A percentile compares a stretch with the other conserved stretches of the same genome.
phyloP scores from a whole-genome alignment of 2,113 vertebrate species.

The Fukomys damarensis region DNA sequence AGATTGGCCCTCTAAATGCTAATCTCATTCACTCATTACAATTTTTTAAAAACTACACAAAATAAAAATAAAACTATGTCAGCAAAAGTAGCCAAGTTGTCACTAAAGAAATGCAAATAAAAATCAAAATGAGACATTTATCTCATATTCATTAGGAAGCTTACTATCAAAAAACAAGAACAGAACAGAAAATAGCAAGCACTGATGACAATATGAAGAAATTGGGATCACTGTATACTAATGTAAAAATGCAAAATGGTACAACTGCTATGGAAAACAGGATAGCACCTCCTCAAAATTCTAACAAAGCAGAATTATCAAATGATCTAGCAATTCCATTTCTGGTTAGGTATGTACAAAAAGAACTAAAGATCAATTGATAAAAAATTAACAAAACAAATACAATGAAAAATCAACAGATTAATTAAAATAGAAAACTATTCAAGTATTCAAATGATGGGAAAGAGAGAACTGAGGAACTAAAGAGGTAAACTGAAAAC shows the following conservation, averaged over 20 bases:
- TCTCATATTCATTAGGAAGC: background rate
- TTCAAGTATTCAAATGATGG: constrained; percentile 6
- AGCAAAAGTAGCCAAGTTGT: background rate
- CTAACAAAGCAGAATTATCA: constrained; percentile 2
- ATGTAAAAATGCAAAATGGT: background rate
- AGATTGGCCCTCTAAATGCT: background rate
- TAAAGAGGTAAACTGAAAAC: background rate
- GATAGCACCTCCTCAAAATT: background rate
- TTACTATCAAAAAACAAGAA: background rate
- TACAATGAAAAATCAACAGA: background rate
- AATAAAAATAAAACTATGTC: background rate
- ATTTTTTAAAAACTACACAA: background rate
- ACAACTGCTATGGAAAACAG: background rate
- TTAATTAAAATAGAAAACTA: constrained; percentile 17
- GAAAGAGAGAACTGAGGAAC: background rate
- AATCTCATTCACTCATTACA: background rate
- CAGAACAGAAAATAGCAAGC: background rate
- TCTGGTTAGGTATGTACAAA: background rate
- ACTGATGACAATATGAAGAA: background rate
- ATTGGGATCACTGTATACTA: background rate
- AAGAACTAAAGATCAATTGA: background rate
- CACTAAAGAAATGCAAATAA: constrained; percentile 29
- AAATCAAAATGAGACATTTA: constrained; percentile 12
- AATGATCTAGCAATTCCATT: background rate
- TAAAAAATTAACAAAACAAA: constrained; percentile 15